phyloP scores from a whole-genome alignment of 53 echinoderm and acorn worm species.

The Paracentrotus lividus region DNA sequence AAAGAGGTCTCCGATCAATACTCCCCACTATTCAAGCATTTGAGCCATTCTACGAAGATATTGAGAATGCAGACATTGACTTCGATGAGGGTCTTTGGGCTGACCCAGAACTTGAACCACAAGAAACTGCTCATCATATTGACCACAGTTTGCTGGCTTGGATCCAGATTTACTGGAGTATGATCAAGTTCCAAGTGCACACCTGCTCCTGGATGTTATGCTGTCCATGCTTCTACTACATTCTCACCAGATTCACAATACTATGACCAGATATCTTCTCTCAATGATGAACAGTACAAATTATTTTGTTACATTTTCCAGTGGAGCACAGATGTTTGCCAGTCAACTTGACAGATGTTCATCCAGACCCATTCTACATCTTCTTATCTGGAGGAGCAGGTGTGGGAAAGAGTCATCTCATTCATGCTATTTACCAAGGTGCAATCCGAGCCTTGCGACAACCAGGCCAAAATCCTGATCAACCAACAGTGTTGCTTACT shows the following conservation, averaged over 20 bases:
- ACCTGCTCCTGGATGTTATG: background rate
- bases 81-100: background rate
- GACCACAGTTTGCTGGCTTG: conserved; percentile 8
- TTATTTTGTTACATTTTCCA: conserved; percentile 29
- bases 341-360: conserved; percentile 4
- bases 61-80: conserved; percentile 31
- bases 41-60: conserved; percentile 1
- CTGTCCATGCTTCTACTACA: background rate
- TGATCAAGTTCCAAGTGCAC: conserved; percentile 20
- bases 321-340: conserved; percentile 19
- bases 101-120: background rate
- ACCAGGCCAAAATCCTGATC: conserved; percentile 20
- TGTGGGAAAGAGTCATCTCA: conserved; percentile 30
- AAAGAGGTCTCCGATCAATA: background rate
- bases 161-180: conserved; percentile 21
- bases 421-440: conserved; percentile 36
- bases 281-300: conserved; percentile 19
- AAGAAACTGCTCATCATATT: background rate
- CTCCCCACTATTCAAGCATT: background rate
- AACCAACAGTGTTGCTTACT: background rate
- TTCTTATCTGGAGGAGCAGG: conserved; percentile 27
- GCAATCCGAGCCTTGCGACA: conserved; percentile 5
- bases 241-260: conserved; percentile 24
- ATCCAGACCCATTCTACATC: conserved; percentile 26
- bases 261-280: conserved; percentile 14